Percentiles rank a stretch among this genome's conserved stretches.
phyloP scores from a whole-genome alignment of 2,113 vertebrate species.

The Mirounga angustirostris region DNA sequence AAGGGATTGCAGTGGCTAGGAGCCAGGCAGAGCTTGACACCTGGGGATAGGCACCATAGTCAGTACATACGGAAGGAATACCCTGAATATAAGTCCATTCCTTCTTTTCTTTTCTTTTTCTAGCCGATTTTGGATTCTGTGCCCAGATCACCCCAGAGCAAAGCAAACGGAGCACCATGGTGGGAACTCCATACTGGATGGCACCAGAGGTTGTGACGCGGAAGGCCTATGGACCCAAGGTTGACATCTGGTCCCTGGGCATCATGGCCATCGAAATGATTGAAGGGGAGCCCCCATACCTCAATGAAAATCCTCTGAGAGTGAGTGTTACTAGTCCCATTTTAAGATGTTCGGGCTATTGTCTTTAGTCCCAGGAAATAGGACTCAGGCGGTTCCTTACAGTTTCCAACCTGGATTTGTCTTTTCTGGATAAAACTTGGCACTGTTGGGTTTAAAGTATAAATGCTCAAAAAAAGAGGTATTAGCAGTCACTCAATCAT shows the following conservation, averaged over 20 bases:
- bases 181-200: conserved; percentile 99
- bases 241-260: conserved; percentile 98
- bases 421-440: conserved; percentile 42
- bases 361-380: conserved; percentile 10
- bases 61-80: not conserved
- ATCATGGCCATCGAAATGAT: conserved; percentile 99
- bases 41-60: not conserved
- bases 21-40: not conserved
- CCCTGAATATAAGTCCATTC: not conserved
- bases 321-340: conserved; percentile 86
- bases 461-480: conserved; percentile 36
- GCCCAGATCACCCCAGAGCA: conserved; percentile 99
- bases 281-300: conserved; percentile 97
- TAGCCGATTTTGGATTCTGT: conserved; percentile 98
- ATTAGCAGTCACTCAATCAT: not conserved
- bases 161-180: conserved; percentile 99
- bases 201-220: conserved; percentile 97
- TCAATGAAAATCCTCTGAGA: conserved; percentile 98
- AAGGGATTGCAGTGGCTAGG: not conserved
- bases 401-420: not conserved
- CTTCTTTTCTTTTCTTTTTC: conserved; percentile 49
- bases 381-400: not conserved
- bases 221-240: conserved; percentile 97
- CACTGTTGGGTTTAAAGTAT: conserved; percentile 51
- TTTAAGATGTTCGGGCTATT: not conserved